Base-by-base conservation (phyloP, 2,888 invertebrate species). In the Netelia fuscicornis region DNA sequence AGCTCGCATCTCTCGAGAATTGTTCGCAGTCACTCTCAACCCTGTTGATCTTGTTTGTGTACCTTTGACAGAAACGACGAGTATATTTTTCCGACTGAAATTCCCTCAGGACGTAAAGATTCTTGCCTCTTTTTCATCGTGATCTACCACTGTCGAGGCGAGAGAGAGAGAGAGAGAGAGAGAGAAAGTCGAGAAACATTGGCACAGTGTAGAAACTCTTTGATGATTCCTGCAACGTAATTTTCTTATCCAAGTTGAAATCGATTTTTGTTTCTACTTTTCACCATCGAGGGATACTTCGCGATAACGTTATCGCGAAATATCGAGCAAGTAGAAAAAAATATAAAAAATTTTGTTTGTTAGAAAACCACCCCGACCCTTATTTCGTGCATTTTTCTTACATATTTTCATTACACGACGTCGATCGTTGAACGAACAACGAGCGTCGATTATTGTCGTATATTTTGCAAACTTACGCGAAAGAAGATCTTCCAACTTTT, bases 11-110 rank as follows among this genome's bases (percentile, higher is more conserved):
- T 72, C 72, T 13, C 13, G 54, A 80, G 65, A 20, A 48, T 80
- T 67, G 44, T 78, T 70, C 48, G 42, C 52, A 42, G 56, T 37
- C 5, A 37, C 13, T 25, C 62, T 70, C 48, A 72, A 48, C 25
- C 23, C 76, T 65, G 42, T 56, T 23, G 67, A 67, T 20, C 72
- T 72, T 48, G 44, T 80, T 80, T 74, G 79, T 65, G 30, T 84
- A 78, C 70, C 84, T 78, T 70, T 78, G 81, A 74, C 72, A 62
- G 58, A 42, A n/a, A 42, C 44, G 65, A n/a, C 44, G 72, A 64
- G 70, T 48, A 58, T 68, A 52, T 65, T 70, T 78, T 84, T 56
- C 44, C 70, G 58, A 17, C 64, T 48, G 56, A 65, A 74, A 52
- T 62, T 77, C 77, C 60, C 84, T 60, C 17, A 77, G 11, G 68